Evolutionary conservation across 2,888 invertebrate genomes (phyloP), one percentile per base, ranked within the genome.

Genomic region (Reticulitermes lucifugus): DNA sequence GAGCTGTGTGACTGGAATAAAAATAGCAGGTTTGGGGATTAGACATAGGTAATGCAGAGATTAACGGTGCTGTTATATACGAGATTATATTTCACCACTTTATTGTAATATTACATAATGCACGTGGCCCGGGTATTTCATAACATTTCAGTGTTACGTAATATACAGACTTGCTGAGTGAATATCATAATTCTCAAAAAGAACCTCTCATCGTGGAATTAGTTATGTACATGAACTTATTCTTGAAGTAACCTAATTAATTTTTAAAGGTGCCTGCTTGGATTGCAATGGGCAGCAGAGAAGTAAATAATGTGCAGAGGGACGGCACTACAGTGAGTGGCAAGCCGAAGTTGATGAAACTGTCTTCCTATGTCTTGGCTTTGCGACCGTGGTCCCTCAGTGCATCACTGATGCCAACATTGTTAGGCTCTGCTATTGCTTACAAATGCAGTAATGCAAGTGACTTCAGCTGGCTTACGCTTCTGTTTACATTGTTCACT

Each of bases 321-420:
- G 60, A 85, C 65, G 65, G 14, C n/a, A 80, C 79, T 22, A 43
- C 60, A 43, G 59, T 51, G 29, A 73, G 55, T 35, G 43, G 73
- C 35, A 84, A 84, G 89, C 88, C 90, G 86, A 94, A 95, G 6
- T 91, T 96, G 88, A 97, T 97, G 96, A 97, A 97, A 92, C 91
- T 97, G 75, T 96, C 97, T 85, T 97, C 97, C 22, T 98, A 98
- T 90, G 94, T 98, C 87, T 91, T 97, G 88, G 98, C 98, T 1
- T 91, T 98, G 87, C 93, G 98, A 87, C 98, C 98, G 46, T 98
- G 98, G 98, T 98, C 98, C 0, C 92, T 98, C 88, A 97, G 97
- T 89, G 97, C 96, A 21, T 98, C 98, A 88, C 91, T 98, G 87
- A 95, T 98, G 91, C 98, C 98, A 25, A 98, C 98, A 0, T 92